phyloP scores from a whole-genome alignment of 2,113 vertebrate genomes.

The Cichladusa arquata region DNA sequence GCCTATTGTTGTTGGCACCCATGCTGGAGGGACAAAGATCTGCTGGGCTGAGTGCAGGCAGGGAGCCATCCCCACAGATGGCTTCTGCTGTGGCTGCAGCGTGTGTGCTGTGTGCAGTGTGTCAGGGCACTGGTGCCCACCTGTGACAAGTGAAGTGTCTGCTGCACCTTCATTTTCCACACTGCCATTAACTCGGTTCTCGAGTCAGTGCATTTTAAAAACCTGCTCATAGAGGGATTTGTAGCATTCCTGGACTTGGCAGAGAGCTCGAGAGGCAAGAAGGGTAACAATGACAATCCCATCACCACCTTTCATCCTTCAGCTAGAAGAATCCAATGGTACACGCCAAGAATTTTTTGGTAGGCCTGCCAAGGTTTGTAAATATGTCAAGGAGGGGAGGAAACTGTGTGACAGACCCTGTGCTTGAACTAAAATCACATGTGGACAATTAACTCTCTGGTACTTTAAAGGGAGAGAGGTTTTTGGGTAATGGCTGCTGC shows the following conservation, averaged over 20 bases:
- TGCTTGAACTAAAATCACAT: neutral
- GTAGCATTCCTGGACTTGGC: neutral
- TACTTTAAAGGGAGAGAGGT: neutral
- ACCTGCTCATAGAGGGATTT: neutral
- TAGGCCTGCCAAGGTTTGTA: conserved; percentile 20
- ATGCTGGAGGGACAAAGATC: neutral
- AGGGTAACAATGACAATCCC: neutral
- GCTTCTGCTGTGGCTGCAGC: conserved; percentile 19
- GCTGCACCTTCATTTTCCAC: neutral
- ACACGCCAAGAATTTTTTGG: neutral
- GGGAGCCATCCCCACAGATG: conserved; percentile 68
- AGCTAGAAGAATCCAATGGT: neutral
- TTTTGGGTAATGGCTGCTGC: neutral
- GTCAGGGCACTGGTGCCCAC: neutral
- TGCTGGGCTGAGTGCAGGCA: conserved; percentile 2
- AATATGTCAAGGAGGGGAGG: conserved; percentile 9
- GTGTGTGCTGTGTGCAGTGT: neutral
- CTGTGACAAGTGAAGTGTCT: neutral
- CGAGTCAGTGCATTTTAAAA: neutral
- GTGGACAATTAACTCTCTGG: neutral
- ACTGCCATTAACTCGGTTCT: neutral
- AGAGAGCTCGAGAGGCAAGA: neutral
- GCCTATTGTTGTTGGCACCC: conserved; percentile 58
- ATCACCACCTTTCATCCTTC: neutral
- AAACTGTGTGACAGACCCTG: neutral